These are phyloP conservation scores for Callimorpha dominula DNA, from an alignment of 2,888 invertebrate species.

Conservation along the genomic window DNA sequence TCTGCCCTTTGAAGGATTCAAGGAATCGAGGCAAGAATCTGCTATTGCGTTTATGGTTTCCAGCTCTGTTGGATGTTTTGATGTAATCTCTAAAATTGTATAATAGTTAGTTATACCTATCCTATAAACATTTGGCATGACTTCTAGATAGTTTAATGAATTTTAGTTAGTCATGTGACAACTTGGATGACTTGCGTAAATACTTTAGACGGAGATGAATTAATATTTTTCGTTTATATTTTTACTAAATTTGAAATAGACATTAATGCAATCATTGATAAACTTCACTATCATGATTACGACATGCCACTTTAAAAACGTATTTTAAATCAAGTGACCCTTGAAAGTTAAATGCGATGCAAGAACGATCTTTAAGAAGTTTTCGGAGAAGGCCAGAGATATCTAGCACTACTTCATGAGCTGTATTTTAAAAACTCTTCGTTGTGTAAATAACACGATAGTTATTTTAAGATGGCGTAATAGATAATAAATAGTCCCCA, in stretches of 20 bases:
- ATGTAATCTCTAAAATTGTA: conserved; percentile 72
- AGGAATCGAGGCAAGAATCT: conserved; percentile 73
- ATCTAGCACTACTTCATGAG: not conserved
- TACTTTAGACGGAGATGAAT: not conserved
- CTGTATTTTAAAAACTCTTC: too few species aligned
- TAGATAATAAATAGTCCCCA: not conserved
- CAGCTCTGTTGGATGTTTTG: conserved; percentile 71
- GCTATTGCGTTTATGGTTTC: conserved; percentile 63
- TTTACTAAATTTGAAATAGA: not conserved
- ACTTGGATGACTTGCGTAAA: not conserved
- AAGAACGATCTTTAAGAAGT: not conserved
- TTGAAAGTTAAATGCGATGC: not conserved
- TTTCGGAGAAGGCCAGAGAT: not conserved
- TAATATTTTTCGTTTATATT: too few species aligned
- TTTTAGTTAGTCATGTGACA: conserved; percentile 1
- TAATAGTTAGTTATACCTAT: conserved; percentile 47
- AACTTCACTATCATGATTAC: not conserved
- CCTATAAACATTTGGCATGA: conserved; percentile 30
- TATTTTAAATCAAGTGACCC: not conserved
- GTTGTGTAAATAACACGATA: not conserved
- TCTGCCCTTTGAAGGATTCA: conserved; percentile 70
- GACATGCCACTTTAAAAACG: not conserved
- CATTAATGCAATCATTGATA: not conserved
- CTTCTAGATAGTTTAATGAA: not conserved
- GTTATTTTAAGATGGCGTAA: not conserved